A percentile compares a stretch with the other conserved stretches of the same genome.
These are phyloP conservation scores for Phenganax subtilis DNA, from an alignment of 92 coral and sea anemone species.

Conservation along the genomic window DNA sequence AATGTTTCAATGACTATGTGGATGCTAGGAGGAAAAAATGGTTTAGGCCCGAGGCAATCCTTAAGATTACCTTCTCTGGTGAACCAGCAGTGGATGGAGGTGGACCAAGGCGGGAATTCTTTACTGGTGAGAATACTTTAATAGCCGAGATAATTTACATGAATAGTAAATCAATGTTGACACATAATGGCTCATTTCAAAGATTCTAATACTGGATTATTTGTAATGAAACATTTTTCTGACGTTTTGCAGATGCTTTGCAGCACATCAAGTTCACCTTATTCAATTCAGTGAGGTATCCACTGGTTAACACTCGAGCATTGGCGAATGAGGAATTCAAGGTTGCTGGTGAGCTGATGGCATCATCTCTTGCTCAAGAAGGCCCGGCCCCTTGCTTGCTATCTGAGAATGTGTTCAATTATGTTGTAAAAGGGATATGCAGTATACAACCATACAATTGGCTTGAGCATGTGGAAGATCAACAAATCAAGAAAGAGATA, in stretches of 20 bases:
- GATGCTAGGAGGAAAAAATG: slow-evolving; percentile 53
- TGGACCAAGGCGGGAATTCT: slow-evolving; percentile 62
- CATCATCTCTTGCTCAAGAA: slow-evolving; percentile 48
- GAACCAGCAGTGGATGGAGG: slow-evolving; percentile 58
- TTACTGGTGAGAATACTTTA: slow-evolving; percentile 45
- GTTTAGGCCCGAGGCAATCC: slow-evolving; percentile 33
- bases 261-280: slow-evolving; percentile 39
- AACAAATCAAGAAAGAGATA: slow-evolving; percentile 29
- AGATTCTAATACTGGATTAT: too few relatives aligned
- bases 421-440: slow-evolving; percentile 43
- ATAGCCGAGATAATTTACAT: not conserved
- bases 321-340: slow-evolving; percentile 56
- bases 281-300: slow-evolving; percentile 51
- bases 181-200: too few relatives aligned
- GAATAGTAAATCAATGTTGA: not conserved
- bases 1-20: slow-evolving; percentile 47
- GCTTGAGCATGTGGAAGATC: slow-evolving; percentile 42
- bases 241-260: slow-evolving; percentile 33
- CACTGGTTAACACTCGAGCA: slow-evolving; percentile 55
- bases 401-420: slow-evolving; percentile 40
- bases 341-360: slow-evolving; percentile 56
- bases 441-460: slow-evolving; percentile 43
- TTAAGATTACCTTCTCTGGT: slow-evolving; percentile 45
- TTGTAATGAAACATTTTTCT: too few relatives aligned
- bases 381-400: slow-evolving; percentile 53